phyloP scores from a whole-genome alignment of 53 echinoderm and acorn worm genomes.

The Mesocentrotus franciscanus region DNA sequence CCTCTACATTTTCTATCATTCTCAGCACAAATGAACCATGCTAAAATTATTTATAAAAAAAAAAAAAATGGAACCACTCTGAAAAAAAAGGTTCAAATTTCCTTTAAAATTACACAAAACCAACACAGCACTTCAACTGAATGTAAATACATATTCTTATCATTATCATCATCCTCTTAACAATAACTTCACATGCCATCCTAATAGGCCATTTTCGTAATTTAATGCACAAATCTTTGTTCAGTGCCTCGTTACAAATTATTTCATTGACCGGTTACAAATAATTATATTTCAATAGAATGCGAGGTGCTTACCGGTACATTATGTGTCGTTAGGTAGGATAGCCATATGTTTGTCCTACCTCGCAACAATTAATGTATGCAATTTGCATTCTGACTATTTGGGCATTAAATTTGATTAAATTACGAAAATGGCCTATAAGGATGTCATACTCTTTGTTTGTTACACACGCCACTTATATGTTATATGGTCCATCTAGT shows the following conservation, averaged over 20 bases:
- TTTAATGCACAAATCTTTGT: too few species aligned
- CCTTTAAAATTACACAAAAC: background rate
- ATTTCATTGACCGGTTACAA: too few species aligned
- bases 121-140: constrained; percentile 46
- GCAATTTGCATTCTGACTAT: too few species aligned
- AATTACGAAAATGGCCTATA: too few species aligned
- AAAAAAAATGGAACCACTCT: constrained; percentile 35
- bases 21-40: constrained; percentile 46
- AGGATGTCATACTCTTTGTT: background rate
- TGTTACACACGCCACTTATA: background rate
- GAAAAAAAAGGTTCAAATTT: background rate
- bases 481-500: background rate
- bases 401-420: too few species aligned
- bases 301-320: too few species aligned
- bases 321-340: too few species aligned
- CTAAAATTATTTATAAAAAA: background rate
- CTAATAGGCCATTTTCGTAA: background rate
- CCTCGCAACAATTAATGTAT: too few species aligned
- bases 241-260: too few species aligned
- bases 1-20: background rate
- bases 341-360: too few species aligned
- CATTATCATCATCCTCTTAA: background rate
- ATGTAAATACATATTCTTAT: constrained; percentile 3
- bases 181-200: background rate
- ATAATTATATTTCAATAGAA: too few species aligned